Evolutionary conservation across 2,888 invertebrate species (phyloP).

Genomic region (Pedicia rivosa): DNA sequence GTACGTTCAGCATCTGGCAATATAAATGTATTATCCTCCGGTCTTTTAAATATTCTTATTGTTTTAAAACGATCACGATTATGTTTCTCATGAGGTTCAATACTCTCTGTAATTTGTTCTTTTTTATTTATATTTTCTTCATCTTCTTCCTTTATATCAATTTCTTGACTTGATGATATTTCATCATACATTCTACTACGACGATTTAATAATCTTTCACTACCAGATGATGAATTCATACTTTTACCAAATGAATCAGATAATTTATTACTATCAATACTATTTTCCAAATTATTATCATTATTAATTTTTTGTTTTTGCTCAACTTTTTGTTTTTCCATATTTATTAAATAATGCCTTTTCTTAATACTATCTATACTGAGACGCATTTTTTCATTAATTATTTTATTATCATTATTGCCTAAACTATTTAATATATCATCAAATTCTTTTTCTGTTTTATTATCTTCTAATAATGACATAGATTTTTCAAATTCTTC

Average conservation of each 20-base stretch:
- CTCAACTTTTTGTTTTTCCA: conserved; percentile 11
- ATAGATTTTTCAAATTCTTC: conserved; percentile 10
- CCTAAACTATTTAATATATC: conserved; percentile 24
- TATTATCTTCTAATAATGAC: conserved; percentile 9
- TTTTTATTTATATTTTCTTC: conserved; percentile 6
- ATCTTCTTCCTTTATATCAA: background rate
- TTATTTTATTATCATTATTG: conserved; percentile 21
- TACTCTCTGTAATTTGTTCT: conserved; percentile 12
- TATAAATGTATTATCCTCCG: conserved; percentile 9
- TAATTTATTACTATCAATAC: conserved; percentile 8
- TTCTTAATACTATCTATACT: conserved; percentile 27
- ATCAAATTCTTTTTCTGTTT: conserved; percentile 26
- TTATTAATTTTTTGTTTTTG: conserved; percentile 4
- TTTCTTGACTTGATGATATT: conserved; percentile 12
- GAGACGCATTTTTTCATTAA: conserved; percentile 27
- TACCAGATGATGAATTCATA: conserved; percentile 11
- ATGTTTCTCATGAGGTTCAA: conserved; percentile 19
- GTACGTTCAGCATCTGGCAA: conserved; percentile 5
- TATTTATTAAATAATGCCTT: conserved; percentile 16
- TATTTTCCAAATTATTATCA: conserved; percentile 6
- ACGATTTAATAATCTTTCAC: conserved; percentile 25
- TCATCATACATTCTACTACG: conserved; percentile 29
- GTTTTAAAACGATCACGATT: conserved; percentile 30
- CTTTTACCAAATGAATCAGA: conserved; percentile 11
- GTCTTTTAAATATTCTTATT: conserved; percentile 24